phyloP scores from a whole-genome alignment of 2,888 invertebrate species.

The Cordilura impudica region DNA sequence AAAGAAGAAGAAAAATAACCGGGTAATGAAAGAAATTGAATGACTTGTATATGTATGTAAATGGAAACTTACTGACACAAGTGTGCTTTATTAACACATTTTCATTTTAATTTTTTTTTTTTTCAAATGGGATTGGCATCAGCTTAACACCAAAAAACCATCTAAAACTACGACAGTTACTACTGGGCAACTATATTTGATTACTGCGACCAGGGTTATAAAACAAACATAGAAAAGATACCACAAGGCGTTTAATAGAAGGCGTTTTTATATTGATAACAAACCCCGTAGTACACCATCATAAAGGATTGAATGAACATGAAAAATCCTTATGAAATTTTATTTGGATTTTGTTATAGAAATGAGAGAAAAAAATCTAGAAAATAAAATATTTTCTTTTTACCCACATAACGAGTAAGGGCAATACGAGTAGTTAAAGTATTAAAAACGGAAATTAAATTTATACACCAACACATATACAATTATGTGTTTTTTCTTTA shows the following conservation, averaged over 20 bases:
- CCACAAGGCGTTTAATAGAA: constrained; percentile 54
- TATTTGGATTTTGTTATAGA: neutral
- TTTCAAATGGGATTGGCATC: neutral
- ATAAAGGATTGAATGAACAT: constrained; percentile 27
- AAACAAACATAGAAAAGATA: constrained; percentile 21
- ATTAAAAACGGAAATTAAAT: constrained; percentile 61
- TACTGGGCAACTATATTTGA: constrained; percentile 16
- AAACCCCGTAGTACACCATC: constrained; percentile 11
- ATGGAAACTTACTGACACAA: constrained; percentile 35
- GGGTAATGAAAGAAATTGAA: constrained; percentile 52
- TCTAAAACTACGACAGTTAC: neutral
- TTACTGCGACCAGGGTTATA: constrained; percentile 14
- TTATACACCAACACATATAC: constrained; percentile 26
- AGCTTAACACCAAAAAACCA: neutral
- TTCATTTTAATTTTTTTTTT: constrained; percentile 4
- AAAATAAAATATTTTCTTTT: neutral
- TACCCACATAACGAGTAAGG: neutral
- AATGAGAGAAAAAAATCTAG: neutral
- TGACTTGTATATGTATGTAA: constrained; percentile 17
- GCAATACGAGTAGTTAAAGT: constrained; percentile 28
- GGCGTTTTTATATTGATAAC: constrained; percentile 58
- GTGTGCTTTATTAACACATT: constrained; percentile 59
- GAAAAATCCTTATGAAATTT: constrained; percentile 25
- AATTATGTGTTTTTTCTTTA: no score
- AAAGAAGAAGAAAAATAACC: neutral